Percentiles rank a stretch among this genome's conserved stretches.
Conservation (phyloP, 2,888 invertebrate species). For the Liposcelis brunnea region DNA sequence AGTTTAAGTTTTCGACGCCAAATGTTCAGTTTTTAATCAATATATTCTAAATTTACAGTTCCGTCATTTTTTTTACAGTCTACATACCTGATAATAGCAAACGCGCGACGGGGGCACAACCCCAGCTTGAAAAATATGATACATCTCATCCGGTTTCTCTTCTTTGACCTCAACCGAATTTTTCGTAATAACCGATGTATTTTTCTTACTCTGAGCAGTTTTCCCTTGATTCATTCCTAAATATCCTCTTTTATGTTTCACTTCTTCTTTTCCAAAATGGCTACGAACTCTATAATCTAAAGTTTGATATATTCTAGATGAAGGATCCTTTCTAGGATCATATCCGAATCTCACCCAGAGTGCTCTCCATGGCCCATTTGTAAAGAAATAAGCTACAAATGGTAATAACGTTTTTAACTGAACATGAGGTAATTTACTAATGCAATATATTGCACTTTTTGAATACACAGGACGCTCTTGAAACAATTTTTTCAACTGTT, state of each 20-base stretch:
- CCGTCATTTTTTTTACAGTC: constrained; percentile 11
- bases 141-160: not conserved
- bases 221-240: no score
- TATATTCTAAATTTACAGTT: no score
- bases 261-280: not conserved
- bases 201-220: no score
- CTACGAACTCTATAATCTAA: constrained; percentile 62
- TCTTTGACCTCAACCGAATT: not conserved
- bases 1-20: no score
- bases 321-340: constrained; percentile 69
- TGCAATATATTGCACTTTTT: constrained; percentile 50
- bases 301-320: constrained; percentile 69
- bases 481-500: constrained; percentile 39
- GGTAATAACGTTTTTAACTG: constrained; percentile 65
- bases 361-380: constrained; percentile 82
- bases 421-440: constrained; percentile 39
- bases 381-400: constrained; percentile 66
- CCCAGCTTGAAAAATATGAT: not conserved
- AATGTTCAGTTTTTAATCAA: no score
- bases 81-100: not conserved
- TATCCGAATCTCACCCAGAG: constrained; percentile 83
- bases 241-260: no score
- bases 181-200: constrained; percentile 1
- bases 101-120: not conserved
- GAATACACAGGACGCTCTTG: constrained; percentile 83